A percentile compares a stretch with the other conserved stretches of the same genome.
phyloP scores from a whole-genome alignment of 2,888 invertebrate species.

The Polyploca ridens region DNA sequence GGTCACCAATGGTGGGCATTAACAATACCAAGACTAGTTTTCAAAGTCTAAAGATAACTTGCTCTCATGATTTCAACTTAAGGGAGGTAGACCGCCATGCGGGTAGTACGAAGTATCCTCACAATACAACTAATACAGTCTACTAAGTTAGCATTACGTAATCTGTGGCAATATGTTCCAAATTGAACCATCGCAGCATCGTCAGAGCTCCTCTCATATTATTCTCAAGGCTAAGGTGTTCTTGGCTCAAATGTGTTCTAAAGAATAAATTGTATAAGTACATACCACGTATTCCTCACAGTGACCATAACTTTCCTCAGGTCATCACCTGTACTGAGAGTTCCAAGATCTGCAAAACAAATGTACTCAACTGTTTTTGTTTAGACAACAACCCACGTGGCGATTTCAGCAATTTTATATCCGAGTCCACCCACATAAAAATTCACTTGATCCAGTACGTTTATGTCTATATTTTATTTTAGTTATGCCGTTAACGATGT shows the following conservation, averaged over 20 bases:
- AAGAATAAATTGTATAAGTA: too few relatives aligned
- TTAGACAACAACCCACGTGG: neutral
- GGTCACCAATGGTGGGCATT: too few relatives aligned
- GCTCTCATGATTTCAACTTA: too few relatives aligned
- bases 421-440: neutral
- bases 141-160: too few relatives aligned
- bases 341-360: neutral
- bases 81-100: too few relatives aligned
- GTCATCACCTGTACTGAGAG: neutral
- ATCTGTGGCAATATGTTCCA: too few relatives aligned
- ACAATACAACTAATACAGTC: too few relatives aligned
- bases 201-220: too few relatives aligned
- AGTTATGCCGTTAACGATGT: neutral
- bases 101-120: too few relatives aligned
- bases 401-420: conserved; percentile 1
- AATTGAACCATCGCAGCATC: too few relatives aligned
- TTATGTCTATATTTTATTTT: conserved; percentile 3
- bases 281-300: neutral
- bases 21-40: too few relatives aligned
- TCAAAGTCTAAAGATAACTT: too few relatives aligned
- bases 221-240: neutral
- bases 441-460: neutral
- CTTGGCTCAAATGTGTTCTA: neutral
- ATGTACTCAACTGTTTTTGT: neutral
- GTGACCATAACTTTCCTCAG: neutral